Conservation (phyloP, 2,888 invertebrate genomes). For the Pinctada fucata region DNA sequence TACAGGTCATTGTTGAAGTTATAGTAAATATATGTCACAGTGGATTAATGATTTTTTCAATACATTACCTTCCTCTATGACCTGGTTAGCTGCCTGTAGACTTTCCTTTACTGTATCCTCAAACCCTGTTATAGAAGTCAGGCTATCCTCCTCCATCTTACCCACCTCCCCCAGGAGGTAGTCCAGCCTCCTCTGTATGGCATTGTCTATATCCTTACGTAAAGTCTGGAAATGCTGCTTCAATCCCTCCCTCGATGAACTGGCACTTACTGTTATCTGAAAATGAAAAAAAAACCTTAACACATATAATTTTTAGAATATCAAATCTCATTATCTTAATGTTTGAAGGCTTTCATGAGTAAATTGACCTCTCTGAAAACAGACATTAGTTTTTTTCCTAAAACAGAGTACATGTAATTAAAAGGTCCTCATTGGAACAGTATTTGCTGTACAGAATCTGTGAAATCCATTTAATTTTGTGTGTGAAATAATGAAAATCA, state of each 20-base stretch:
- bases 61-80: conserved; percentile 69
- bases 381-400: too few species aligned
- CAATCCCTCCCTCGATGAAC: conserved; percentile 56
- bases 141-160: conserved; percentile 55
- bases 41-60: too few species aligned
- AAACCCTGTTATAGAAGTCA: conserved; percentile 67
- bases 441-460: too few species aligned
- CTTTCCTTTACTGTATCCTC: conserved; percentile 66
- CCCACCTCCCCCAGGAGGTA: conserved; percentile 62
- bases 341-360: too few species aligned
- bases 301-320: neutral
- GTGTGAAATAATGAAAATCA: too few species aligned
- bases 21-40: too few species aligned
- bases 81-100: conserved; percentile 56
- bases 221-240: conserved; percentile 63
- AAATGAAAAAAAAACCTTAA: neutral
- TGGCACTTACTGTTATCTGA: conserved; percentile 66
- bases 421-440: too few species aligned
- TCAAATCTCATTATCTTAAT: neutral
- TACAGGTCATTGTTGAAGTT: too few species aligned
- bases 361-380: too few species aligned
- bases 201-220: conserved; percentile 53
- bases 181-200: conserved; percentile 58
- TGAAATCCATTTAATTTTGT: too few species aligned
- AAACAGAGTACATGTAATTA: too few species aligned